Base-by-base conservation (phyloP, 2,888 invertebrate species). In the Caenorhabditis wallacei region DNA sequence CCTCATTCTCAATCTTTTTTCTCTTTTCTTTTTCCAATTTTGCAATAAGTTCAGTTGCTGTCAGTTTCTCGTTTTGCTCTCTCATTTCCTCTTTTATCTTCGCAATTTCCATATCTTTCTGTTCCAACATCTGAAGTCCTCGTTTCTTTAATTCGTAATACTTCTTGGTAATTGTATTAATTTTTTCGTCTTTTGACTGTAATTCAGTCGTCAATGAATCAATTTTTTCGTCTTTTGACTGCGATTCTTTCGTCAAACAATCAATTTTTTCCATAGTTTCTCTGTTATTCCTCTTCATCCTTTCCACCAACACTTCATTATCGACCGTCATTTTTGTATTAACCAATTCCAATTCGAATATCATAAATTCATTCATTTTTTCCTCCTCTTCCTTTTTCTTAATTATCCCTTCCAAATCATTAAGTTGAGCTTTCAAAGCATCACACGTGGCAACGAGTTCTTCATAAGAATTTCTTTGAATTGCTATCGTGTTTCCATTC, bases 391-490 rank as follows among this genome's bases (percentile, higher is more conserved):
- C 30, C 35, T 63, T 63, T 8, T 64, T n/a, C 20, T 64, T 35
- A 16, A 64, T 2, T 1, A 7, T 51, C 26, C 48, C 51, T 30
- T 18, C 18, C 35, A 64, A 35, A 5, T 22, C 26, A 3, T 64
- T 35, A 26, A 64, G 11, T 26, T 64, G 51, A 51, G 26, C 20
- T 13, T 48, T 64, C 35, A 64, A 48, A 2, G 51, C 20, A 20
- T 64, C 35, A 30, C 51, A 64, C 64, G 64, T 64, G 11, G 64
- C 13, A 51, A 64, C 51, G 26, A 64, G 5, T 1, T 51, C 48
- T 35, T 64, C 64, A 35, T 51, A 64, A 1, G 18, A 2, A 5
- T 5, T 20, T 13, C 48, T 30, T 7, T 64, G 51, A 26, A 64
- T 18, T 1, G 51, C n/a, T 0, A 64, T 2, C 8, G 64, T 20